phyloP scores from a whole-genome alignment of 2,888 invertebrate species.

The Petrolisthes manimaculis region DNA sequence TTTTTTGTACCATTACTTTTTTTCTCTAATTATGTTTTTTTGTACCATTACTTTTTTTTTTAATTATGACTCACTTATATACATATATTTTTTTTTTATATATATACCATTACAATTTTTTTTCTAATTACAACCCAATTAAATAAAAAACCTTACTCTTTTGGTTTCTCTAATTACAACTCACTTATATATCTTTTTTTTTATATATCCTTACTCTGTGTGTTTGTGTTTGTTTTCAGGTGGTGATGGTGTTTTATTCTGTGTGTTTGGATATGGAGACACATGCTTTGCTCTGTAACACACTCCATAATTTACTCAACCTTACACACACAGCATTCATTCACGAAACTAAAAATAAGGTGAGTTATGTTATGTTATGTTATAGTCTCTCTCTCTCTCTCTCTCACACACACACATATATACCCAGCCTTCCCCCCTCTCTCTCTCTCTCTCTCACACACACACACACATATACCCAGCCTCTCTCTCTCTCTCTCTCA shows the following conservation, averaged over 20 bases:
- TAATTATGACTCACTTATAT: too few relatives aligned
- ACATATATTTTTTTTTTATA: too few relatives aligned
- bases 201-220: not conserved
- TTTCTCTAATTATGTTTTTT: not conserved
- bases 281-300: slow-evolving; percentile 57
- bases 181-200: not conserved
- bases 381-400: not conserved
- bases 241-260: slow-evolving; percentile 59
- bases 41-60: not conserved
- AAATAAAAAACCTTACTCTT: too few relatives aligned
- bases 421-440: too few relatives aligned
- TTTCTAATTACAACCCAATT: too few relatives aligned
- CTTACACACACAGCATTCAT: slow-evolving; percentile 51
- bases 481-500: too few relatives aligned
- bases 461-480: too few relatives aligned
- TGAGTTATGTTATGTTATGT: not conserved
- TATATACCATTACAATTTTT: too few relatives aligned
- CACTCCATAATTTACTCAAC: slow-evolving; percentile 61
- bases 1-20: not conserved
- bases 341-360: slow-evolving; percentile 40
- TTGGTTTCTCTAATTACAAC: too few relatives aligned
- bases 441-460: too few relatives aligned
- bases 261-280: slow-evolving; percentile 48
- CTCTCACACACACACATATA: not conserved
- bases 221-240: slow-evolving; percentile 27